Conservation (phyloP, 2,113 vertebrate species). For the Lepidothrix coronata region DNA sequence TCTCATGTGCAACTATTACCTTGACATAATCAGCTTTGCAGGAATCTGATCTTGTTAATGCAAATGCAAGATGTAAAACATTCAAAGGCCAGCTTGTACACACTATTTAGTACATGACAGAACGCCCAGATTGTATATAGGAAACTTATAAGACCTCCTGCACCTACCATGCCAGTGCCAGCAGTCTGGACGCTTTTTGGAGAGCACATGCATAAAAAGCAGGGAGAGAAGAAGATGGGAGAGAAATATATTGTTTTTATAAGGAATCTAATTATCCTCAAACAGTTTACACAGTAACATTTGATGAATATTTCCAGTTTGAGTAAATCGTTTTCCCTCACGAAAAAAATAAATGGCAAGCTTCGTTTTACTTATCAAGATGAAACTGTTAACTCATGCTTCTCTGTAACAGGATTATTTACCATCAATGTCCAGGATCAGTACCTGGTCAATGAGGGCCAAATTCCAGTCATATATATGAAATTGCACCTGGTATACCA, state of each 20-base stretch:
- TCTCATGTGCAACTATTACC: neutral
- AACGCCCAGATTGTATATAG: neutral
- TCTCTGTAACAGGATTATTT: neutral
- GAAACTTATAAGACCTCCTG: neutral
- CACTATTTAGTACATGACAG: neutral
- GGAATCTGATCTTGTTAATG: neutral
- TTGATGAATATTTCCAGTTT: neutral
- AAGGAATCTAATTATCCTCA: neutral
- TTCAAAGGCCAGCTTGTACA: neutral
- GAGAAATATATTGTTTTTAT: neutral
- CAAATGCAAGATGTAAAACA: neutral
- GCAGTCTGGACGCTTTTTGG: neutral
- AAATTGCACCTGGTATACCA: neutral
- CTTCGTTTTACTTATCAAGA: neutral
- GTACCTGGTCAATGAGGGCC: neutral
- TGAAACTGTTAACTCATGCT: neutral
- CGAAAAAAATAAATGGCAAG: neutral
- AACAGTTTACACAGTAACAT: neutral
- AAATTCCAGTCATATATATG: neutral
- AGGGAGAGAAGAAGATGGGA: neutral
- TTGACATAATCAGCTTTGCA: neutral
- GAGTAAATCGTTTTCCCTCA: neutral
- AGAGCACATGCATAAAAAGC: neutral
- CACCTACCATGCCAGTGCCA: neutral
- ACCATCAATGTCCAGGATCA: neutral